These are phyloP conservation scores for Fregetta grallaria DNA, from an alignment of 2,113 vertebrate genomes.

Conservation along the genomic window DNA sequence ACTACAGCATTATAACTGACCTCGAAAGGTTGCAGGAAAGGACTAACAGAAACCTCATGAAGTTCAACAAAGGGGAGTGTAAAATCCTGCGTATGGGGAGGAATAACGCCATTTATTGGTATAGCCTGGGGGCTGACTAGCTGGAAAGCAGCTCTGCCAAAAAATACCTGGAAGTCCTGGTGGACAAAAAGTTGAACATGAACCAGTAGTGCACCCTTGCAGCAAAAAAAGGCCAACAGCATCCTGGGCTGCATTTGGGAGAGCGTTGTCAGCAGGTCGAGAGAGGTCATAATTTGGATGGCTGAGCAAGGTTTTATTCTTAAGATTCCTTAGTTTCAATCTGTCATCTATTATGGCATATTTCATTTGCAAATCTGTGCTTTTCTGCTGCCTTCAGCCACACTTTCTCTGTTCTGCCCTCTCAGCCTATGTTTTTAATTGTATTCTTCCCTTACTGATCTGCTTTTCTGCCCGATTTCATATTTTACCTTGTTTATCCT, in stretches of 20 bases:
- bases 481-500: not conserved
- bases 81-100: fast-evolving
- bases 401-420: not conserved
- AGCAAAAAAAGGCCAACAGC: not conserved
- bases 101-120: not conserved
- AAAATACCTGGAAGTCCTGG: not conserved
- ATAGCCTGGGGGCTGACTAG: not conserved
- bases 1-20: not conserved
- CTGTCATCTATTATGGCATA: not conserved
- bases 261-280: not conserved
- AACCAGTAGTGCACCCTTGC: not conserved
- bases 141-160: not conserved
- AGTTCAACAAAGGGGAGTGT: not conserved
- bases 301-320: not conserved
- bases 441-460: not conserved
- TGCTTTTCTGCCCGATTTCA: not conserved
- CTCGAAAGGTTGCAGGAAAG: not conserved
- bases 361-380: not conserved
- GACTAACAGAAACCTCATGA: fast-evolving
- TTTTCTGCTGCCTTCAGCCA: not conserved
- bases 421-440: not conserved
- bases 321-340: not conserved
- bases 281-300: not conserved
- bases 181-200: not conserved
- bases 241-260: not conserved